These are phyloP conservation scores for Thalassoma bifasciatum DNA, from an alignment of 2,113 vertebrate species.

Conservation along the genomic window DNA sequence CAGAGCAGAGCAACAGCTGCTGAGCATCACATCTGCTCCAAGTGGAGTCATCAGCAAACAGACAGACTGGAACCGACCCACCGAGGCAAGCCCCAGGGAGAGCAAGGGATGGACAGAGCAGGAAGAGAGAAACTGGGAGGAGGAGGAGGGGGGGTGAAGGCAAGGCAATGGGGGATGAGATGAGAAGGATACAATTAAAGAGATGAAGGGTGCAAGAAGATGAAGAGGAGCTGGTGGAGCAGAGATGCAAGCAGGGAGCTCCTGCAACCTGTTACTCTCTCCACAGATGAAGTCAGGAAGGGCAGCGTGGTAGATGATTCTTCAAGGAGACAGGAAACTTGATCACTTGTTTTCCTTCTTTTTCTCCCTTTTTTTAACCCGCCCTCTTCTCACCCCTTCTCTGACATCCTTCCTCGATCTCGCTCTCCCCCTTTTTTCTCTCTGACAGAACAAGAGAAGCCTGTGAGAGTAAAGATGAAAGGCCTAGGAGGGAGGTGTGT, in stretches of 20 bases:
- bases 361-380: slow-evolving; percentile 22
- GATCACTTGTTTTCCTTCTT: slow-evolving; percentile 32
- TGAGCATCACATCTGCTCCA: slow-evolving; percentile 80
- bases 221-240: slow-evolving; percentile 18
- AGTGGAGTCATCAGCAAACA: slow-evolving; percentile 81
- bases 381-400: slow-evolving; percentile 25
- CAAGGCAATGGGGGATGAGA: slow-evolving; percentile 39
- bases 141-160: slow-evolving; percentile 9
- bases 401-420: slow-evolving; percentile 62
- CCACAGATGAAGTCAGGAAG: slow-evolving; percentile 10
- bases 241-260: slow-evolving; percentile 10
- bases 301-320: slow-evolving; percentile 3
- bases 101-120: slow-evolving; percentile 55
- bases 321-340: slow-evolving; percentile 23
- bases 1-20: slow-evolving; percentile 76
- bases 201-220: slow-evolving; percentile 37
- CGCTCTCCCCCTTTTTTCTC: slow-evolving; percentile 44
- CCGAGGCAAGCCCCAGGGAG: slow-evolving; percentile 70
- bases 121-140: slow-evolving; percentile 15
- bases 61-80: slow-evolving; percentile 81
- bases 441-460: slow-evolving; percentile 77
- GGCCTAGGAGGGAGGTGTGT: slow-evolving; percentile 65
- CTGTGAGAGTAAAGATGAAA: slow-evolving; percentile 82
- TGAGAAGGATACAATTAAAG: slow-evolving; percentile 61
- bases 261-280: slow-evolving; percentile 53